Evolutionary conservation across 2,888 invertebrate species (phyloP), one percentile per base, ranked within the genome.

Genomic region (Drosophila ustulata): DNA sequence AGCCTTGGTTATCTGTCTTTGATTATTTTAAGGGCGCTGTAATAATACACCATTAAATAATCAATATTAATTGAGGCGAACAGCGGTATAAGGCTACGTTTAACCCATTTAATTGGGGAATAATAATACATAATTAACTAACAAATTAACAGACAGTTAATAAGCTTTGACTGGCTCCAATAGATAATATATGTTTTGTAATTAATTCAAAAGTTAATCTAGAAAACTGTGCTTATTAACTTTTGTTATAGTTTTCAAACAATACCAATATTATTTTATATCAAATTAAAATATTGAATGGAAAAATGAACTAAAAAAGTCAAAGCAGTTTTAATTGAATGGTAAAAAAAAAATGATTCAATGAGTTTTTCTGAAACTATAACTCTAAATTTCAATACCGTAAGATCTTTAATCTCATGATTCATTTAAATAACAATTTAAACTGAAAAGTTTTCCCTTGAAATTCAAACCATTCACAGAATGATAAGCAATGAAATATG

Each of bases 31-130:
- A 41, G 39, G 39, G 13, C 7, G 18, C 7, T 3, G 0, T 41
- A 41, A 41, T 41, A 18, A 39, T 13, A 39, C 13, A 13, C 13
- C n/a, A 39, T 39, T 39, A 39, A 41, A 41, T 41, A 41, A 41
- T 41, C 18, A 41, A 41, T 7, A 7, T 3, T 18, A 41, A 41
- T 18, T 3, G 18, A 18, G 18, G 18, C 18, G 18, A 18, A 18
- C 2, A 18, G 34, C 34, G 0, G 4, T 11, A 4, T 1, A n/a
- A 11, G 37, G 0, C n/a, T n/a, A 4, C 5, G n/a, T n/a, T 37
- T 6, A 4, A 30, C 37, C 37, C 37, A 37, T n/a, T n/a, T n/a
- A 11, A n/a, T 37, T 37, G 11, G 11, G 4, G 4, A 4, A 34
- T 9, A 11, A 34, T 34, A 34, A 11, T 1, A 34, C 11, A 34